Base-by-base conservation (phyloP, 2,888 invertebrate genomes). In the Ferrisia virgata region DNA sequence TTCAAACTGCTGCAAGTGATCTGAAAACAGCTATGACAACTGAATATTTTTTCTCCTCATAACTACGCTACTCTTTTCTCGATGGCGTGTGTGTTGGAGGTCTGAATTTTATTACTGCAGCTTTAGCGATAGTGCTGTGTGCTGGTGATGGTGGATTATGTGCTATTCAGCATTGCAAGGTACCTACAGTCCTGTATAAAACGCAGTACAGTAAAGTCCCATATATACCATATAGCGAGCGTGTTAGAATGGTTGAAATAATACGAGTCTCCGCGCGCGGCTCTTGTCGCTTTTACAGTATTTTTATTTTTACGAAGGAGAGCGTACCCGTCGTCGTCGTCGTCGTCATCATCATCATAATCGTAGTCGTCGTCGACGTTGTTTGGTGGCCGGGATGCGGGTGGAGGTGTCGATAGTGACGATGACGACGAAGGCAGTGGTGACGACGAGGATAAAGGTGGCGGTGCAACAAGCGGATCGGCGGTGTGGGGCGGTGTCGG, bases 381-480 rank as follows among this genome's bases (percentile, higher is more conserved):
- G 2, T 13, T 3, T 22, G 83, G 25, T 36, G 83, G n/a, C n/a
- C 43, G 39, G 79, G 40, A 53, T 72, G 39, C 18, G 76, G 85
- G 22, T n/a, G 64, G 40, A 64, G 81, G 82, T 83, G 36, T 79
- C 31, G 58, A 43, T 78, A 79, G 33, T 81, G 47, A 39, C 18
- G 79, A 58, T 53, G 53, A 18, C 5, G 22, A 9, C 8, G 22
- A 53, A 8, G 53, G 22, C 22, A 22, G 22, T 2, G 53, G 13
- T 22, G 22, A 9, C 22, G 53, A 22, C 43, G 43, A 6, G 1
- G 43, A n/a, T 5, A n/a, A 43, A 18, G 53, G 43, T 43, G n/a
- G 43, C n/a, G 43, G n/a, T 43, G 43, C 5, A 22, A 13, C 15
- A 6, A n/a, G n/a, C n/a, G n/a, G n/a, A n/a, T n/a, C n/a, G n/a